These are phyloP conservation scores for Cladopsammia gracilis DNA, from an alignment of 64 coral and sea anemone species.

Conservation along the genomic window DNA sequence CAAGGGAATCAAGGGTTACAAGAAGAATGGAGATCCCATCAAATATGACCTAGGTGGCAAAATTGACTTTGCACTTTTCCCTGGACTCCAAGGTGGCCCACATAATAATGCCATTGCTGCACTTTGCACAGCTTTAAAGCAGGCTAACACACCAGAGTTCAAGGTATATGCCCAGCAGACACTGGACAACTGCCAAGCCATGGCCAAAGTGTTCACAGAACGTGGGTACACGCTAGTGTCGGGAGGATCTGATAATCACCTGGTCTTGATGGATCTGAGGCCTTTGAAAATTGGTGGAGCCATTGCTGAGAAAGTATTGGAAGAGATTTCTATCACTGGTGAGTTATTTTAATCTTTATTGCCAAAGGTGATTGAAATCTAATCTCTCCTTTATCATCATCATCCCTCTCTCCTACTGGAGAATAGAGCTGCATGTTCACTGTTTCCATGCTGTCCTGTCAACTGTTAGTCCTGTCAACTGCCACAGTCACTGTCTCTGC, in stretches of 20 bases:
- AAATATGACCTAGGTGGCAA: conserved; percentile 93
- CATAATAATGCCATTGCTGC: conserved; percentile 98
- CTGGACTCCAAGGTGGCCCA: conserved; percentile 94
- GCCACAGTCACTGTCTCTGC: too few species aligned
- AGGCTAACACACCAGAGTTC: conserved; percentile 88
- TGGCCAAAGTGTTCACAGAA: conserved; percentile 83
- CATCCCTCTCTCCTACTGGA: too few species aligned
- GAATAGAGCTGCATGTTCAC: too few species aligned
- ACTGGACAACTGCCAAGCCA: conserved; percentile 84
- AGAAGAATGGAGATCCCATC: conserved; percentile 96
- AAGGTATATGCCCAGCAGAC: conserved; percentile 95
- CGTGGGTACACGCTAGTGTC: conserved; percentile 92
- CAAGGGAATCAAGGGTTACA: conserved; percentile 97
- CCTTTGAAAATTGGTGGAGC: conserved; percentile 93
- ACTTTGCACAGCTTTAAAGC: conserved; percentile 87
- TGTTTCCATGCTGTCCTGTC: too few species aligned
- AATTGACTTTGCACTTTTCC: conserved; percentile 90
- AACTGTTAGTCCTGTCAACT: too few species aligned
- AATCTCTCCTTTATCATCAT: too few species aligned
- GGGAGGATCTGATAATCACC: conserved; percentile 93
- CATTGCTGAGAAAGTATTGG: conserved; percentile 90
- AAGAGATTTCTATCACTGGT: conserved; percentile 96
- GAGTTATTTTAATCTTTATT: neutral
- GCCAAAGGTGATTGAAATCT: too few species aligned
- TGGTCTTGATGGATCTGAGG: conserved; percentile 90